A percentile compares a stretch with the other conserved stretches of the same genome.
Conservation (phyloP, 2,797 vertebrate species). For the Loris lydekkerianus region DNA sequence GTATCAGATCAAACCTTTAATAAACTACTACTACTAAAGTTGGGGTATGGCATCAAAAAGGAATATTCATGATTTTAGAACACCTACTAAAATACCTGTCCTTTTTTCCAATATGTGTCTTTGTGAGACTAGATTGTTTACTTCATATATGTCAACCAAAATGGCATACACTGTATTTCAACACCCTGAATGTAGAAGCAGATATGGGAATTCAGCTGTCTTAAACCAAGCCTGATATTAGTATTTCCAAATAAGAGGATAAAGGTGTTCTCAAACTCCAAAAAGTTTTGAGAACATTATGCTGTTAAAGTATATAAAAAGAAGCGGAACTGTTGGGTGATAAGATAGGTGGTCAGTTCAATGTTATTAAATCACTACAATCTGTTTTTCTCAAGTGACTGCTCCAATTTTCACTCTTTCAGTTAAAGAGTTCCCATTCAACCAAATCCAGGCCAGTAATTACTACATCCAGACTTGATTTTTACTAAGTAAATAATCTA, state of each 20-base stretch:
- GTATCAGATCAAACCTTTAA: neutral
- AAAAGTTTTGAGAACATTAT: neutral
- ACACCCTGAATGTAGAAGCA: neutral
- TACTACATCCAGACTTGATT: neutral
- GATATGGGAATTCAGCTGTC: neutral
- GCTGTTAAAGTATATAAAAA: neutral
- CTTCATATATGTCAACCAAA: neutral
- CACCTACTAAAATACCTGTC: neutral
- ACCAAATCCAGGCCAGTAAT: neutral
- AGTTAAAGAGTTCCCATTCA: neutral
- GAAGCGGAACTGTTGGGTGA: neutral
- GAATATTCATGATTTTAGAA: neutral
- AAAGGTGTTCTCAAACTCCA: neutral
- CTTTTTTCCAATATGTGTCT: neutral
- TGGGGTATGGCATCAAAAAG: neutral
- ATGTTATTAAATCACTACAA: neutral
- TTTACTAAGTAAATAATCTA: neutral
- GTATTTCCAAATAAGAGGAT: neutral
- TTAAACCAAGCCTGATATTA: neutral
- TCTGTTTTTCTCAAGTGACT: neutral
- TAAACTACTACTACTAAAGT: neutral
- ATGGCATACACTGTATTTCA: neutral
- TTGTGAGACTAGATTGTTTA: neutral
- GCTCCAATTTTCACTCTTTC: neutral
- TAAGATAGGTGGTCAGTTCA: neutral